phyloP scores from a whole-genome alignment of 2,888 invertebrate genomes.

The Clepsis dumicolana region DNA sequence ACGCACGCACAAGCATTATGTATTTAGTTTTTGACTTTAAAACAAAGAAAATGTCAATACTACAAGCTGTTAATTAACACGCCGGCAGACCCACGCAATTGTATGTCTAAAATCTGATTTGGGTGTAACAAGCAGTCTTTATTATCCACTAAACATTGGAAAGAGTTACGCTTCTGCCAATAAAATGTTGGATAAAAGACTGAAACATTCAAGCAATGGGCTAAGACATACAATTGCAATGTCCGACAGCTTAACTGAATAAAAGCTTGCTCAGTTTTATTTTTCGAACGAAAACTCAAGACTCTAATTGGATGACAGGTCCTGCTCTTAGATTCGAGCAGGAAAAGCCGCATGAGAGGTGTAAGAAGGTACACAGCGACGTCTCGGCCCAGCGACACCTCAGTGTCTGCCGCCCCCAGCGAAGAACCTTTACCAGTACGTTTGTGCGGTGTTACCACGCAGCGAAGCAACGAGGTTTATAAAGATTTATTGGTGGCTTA shows the following conservation, averaged over 20 bases:
- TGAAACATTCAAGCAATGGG: not conserved
- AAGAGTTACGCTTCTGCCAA: not conserved
- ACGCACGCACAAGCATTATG: not conserved
- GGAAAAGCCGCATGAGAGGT: conserved; percentile 75
- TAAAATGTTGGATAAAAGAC: not conserved
- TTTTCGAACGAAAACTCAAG: conserved; percentile 52
- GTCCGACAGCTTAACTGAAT: conserved; percentile 23
- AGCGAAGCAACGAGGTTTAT: conserved; percentile 57
- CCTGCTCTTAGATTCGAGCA: conserved; percentile 85
- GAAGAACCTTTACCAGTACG: conserved; percentile 84
- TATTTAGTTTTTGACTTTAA: not conserved
- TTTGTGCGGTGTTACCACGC: conserved; percentile 73
- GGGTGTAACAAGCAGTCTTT: too few relatives aligned
- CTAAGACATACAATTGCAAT: not conserved
- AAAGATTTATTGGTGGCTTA: conserved; percentile 13
- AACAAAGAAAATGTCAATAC: not conserved
- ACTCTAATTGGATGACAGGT: conserved; percentile 82
- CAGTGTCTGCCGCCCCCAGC: conserved; percentile 81
- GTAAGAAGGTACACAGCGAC: conserved; percentile 78
- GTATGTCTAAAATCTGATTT: not conserved
- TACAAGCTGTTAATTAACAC: conserved; percentile 3
- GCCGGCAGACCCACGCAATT: conserved; percentile 14
- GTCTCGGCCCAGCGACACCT: conserved; percentile 81
- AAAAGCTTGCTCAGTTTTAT: conserved; percentile 41
- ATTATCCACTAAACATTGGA: not conserved